These are phyloP conservation scores for Perccottus glenii DNA, from an alignment of 2,113 vertebrate genomes.

Conservation along the genomic window DNA sequence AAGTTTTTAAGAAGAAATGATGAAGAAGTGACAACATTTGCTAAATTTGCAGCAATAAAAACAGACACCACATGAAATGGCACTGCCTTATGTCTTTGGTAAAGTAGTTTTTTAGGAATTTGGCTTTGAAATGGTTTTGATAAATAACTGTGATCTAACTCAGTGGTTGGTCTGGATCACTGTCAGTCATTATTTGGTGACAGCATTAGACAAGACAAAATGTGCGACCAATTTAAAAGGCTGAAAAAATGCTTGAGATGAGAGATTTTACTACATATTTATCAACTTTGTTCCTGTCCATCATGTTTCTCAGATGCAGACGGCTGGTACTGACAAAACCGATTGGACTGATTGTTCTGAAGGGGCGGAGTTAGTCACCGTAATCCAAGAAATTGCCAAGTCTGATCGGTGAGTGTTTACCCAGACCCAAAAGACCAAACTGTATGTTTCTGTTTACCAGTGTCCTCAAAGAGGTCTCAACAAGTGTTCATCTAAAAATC, in stretches of 20 bases:
- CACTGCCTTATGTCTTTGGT: too few relatives aligned
- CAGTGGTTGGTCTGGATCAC: constrained; percentile 6
- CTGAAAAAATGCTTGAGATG: too few relatives aligned
- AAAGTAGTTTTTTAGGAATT: background rate
- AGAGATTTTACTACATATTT: too few relatives aligned
- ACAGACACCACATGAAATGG: constrained; percentile 4
- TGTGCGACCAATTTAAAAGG: too few relatives aligned
- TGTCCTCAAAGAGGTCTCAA: background rate
- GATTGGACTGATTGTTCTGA: constrained; percentile 60
- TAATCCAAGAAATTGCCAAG: constrained; percentile 41
- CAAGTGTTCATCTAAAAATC: background rate
- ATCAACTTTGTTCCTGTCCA: background rate
- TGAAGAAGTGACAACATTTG: constrained; percentile 4
- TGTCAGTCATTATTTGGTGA: constrained; percentile 10
- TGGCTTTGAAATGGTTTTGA: constrained; percentile 22
- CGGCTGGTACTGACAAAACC: constrained; percentile 21
- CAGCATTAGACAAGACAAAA: constrained; percentile 3
- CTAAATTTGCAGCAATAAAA: background rate
- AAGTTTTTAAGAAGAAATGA: background rate
- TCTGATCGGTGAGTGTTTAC: constrained; percentile 51
- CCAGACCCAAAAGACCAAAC: constrained; percentile 1
- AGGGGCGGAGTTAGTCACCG: constrained; percentile 34
- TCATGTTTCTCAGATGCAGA: constrained; percentile 45
- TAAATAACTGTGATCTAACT: constrained; percentile 24
- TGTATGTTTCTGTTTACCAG: background rate